These are phyloP conservation scores for Prionace glauca DNA, from an alignment of 2,797 vertebrate species.

Conservation along the genomic window DNA sequence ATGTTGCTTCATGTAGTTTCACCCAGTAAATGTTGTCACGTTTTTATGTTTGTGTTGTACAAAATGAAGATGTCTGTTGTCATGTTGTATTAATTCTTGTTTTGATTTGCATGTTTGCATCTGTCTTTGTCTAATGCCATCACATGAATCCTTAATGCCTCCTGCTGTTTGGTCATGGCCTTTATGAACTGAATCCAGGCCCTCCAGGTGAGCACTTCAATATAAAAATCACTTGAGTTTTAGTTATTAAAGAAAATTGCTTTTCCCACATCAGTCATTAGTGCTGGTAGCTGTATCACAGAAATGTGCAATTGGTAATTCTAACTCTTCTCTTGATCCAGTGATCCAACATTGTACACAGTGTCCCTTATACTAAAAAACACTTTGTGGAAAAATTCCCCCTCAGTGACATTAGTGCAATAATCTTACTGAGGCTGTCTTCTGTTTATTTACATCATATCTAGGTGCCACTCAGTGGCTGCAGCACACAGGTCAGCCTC, in stretches of 20 bases:
- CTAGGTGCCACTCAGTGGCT: too few relatives aligned
- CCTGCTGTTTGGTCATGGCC: background rate
- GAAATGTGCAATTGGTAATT: background rate
- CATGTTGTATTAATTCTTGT: background rate
- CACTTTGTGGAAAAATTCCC: background rate
- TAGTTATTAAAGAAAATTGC: background rate
- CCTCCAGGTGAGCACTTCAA: conserved; percentile 27
- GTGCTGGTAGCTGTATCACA: background rate
- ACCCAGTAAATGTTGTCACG: background rate
- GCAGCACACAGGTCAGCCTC: too few relatives aligned
- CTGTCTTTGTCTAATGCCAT: background rate
- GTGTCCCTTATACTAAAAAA: background rate
- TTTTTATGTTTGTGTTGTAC: background rate
- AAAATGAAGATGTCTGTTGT: background rate
- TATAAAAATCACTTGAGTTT: background rate
- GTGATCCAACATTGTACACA: background rate
- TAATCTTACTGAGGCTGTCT: too few relatives aligned
- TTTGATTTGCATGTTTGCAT: conserved; percentile 5
- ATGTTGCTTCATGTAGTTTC: background rate
- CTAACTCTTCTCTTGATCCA: background rate
- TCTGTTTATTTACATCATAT: too few relatives aligned
- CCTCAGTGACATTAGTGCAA: background rate
- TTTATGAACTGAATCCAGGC: conserved; percentile 21
- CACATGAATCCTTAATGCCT: background rate
- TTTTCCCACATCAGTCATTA: background rate